Percentiles rank a stretch among this genome's conserved stretches.
phyloP scores from a whole-genome alignment of 2,113 vertebrate species.

The Mirza zaza region DNA sequence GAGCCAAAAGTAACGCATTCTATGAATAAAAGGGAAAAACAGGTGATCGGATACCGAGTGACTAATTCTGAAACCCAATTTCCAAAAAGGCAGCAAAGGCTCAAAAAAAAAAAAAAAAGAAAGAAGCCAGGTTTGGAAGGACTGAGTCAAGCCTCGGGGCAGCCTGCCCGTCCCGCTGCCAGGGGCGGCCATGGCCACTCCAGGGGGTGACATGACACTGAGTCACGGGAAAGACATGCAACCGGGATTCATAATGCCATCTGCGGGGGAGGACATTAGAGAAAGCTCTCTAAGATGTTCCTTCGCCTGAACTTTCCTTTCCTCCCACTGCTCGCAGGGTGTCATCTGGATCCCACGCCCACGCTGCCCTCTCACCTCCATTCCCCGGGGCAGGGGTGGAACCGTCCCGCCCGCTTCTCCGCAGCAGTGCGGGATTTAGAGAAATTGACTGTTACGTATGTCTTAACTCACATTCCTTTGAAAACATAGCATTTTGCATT shows the following conservation, averaged over 20 bases:
- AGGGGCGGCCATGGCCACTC: background rate
- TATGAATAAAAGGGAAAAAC: background rate
- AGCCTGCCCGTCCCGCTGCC: background rate
- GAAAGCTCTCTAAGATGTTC: constrained; percentile 53
- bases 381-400: background rate
- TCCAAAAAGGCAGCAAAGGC: background rate
- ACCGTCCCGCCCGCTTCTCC: background rate
- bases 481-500: background rate
- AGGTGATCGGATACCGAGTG: background rate
- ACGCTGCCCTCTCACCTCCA: background rate
- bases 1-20: background rate
- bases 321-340: constrained; percentile 20
- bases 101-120: background rate
- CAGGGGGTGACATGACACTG: background rate
- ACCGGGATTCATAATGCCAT: background rate
- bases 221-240: constrained; percentile 52
- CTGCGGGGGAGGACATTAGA: background rate
- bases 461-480: background rate
- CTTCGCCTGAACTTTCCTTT: constrained; percentile 51
- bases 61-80: constrained; percentile 18
- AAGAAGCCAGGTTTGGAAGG: background rate
- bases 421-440: background rate
- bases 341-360: constrained; percentile 1
- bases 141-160: constrained; percentile 1
- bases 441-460: background rate